Evolutionary conservation across 2,113 vertebrate genomes (phyloP), one percentile per base, ranked within the genome.

Genomic region (Lathamus discolor): DNA sequence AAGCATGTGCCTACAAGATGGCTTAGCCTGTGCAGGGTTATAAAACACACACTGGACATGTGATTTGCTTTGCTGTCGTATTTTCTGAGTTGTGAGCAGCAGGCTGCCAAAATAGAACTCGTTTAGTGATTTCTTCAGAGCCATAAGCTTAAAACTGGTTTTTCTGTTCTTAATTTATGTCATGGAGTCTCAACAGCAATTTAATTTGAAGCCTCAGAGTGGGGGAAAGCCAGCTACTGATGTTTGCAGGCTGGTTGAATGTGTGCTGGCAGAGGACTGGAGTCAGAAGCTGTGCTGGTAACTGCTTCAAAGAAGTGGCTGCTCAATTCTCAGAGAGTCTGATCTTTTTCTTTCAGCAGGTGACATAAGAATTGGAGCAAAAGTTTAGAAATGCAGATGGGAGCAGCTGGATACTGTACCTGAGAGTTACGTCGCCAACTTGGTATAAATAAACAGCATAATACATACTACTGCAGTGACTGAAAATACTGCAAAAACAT

Each of bases 101-200:
- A 91, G 86, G 77, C 94, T 96, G 96, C 97, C 97, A 96, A 95
- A 96, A 91, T 83, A 83, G 91, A 90, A 88, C 87, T 96, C 69
- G 19, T 88, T 95, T 88, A 51, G 78, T 95, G 92, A 89, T 96
- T 94, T 94, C 95, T 97, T 95, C 94, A 95, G 93, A 98, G 88
- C 77, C 16, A 6, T 88, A 94, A 93, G 86, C 96, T 96, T 95
- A 89, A 95, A 97, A 94, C 88, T 92, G 90, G 8, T 85, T 88
- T 96, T 97, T 97, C 96, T 97, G 87, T 96, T 96, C 95, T 95
- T 97, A 97, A 97, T 96, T 96, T 97, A 96, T 96, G 95, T 95
- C 92, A 90, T 22, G 37, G 95, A 91, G 49, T 92, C 96, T 97
- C 96, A 82, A 94, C 87, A 97, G 87, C 92, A 95, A 95, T 95